Base-by-base conservation (phyloP, 2,113 vertebrate genomes). In the Syngnathus typhle region DNA sequence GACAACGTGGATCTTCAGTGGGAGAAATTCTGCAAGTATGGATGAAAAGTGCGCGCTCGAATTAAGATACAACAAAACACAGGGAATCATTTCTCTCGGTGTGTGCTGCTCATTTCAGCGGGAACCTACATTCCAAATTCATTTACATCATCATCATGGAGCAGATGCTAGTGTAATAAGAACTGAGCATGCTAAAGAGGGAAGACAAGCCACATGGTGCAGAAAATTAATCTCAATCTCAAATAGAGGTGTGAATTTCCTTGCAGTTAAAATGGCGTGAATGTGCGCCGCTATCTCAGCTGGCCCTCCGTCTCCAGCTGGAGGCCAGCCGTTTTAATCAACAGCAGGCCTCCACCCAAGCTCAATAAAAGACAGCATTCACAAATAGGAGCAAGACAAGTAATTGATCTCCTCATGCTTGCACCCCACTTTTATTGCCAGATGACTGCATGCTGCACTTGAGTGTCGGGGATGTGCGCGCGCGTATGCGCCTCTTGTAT, bases 171-270 rank as follows among this genome's bases (percentile, higher is more conserved):
- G 80, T 63, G 65, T 84, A 82, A 85, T 83, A 84, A 84, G 83
- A 80, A 60, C 64, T 84, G 79, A 69, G 73, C 76, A 60, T 67
- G 84, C 85, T 85, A 85, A 88, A 85, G 85, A 87, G 80, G 81
- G 77, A 77, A 80, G 85, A 87, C 82, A 82, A 87, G 86, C 83
- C 84, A 84, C 85, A 85, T 82, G 85, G 85, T 86, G 84, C 81
- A 85, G 85, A 87, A 87, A 87, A 87, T 89, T 81, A 85, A 88
- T 88, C 88, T 88, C 83, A 88, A 88, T 87, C 85, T 81, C 78
- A 75, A 85, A 84, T 80, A 70, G 82, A 84, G 81, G 82, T 82
- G 84, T 84, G 84, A 75, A 82, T 87, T 87, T 87, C 80, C 84
- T 80, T 65, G 58, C 76, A 64, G 76, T 83, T 81, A 68, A 73